These are phyloP conservation scores for Xestia sexstrigata DNA, from an alignment of 2,888 invertebrate genomes.

Conservation along the genomic window DNA sequence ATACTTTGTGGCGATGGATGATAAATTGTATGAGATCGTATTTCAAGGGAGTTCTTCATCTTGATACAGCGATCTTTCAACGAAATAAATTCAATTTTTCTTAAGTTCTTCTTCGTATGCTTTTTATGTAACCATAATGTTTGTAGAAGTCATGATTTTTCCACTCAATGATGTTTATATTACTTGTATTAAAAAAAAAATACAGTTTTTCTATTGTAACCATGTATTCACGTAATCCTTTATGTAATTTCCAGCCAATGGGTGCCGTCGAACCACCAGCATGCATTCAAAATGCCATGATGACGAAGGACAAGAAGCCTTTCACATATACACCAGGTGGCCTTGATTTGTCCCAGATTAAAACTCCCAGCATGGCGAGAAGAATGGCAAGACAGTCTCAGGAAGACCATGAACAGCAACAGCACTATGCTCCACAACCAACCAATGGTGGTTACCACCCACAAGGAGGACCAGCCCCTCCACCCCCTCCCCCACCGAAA, in stretches of 20 bases:
- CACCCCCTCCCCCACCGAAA: slow-evolving; percentile 87
- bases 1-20: slow-evolving; percentile 9
- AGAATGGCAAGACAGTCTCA: slow-evolving; percentile 92
- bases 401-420: slow-evolving; percentile 89
- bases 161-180: background rate
- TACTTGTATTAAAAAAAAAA: too few species aligned
- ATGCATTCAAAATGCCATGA: slow-evolving; percentile 98
- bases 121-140: background rate
- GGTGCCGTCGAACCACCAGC: slow-evolving; percentile 94
- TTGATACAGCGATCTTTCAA: background rate
- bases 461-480: slow-evolving; percentile 83
- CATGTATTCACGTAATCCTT: background rate
- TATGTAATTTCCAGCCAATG: slow-evolving; percentile 84
- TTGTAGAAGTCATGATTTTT: background rate
- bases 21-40: background rate
- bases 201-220: background rate
- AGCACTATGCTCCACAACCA: slow-evolving; percentile 72
- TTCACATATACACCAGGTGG: slow-evolving; percentile 99
- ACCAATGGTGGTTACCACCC: slow-evolving; percentile 78
- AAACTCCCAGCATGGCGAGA: slow-evolving; percentile 97
- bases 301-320: slow-evolving; percentile 98
- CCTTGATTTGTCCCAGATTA: slow-evolving; percentile 96
- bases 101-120: background rate
- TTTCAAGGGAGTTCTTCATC: background rate
- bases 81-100: background rate